A percentile compares a stretch with the other conserved stretches of the same genome.
Evolutionary conservation across 2,888 invertebrate genomes (phyloP).

Genomic region (Thereva unica): DNA sequence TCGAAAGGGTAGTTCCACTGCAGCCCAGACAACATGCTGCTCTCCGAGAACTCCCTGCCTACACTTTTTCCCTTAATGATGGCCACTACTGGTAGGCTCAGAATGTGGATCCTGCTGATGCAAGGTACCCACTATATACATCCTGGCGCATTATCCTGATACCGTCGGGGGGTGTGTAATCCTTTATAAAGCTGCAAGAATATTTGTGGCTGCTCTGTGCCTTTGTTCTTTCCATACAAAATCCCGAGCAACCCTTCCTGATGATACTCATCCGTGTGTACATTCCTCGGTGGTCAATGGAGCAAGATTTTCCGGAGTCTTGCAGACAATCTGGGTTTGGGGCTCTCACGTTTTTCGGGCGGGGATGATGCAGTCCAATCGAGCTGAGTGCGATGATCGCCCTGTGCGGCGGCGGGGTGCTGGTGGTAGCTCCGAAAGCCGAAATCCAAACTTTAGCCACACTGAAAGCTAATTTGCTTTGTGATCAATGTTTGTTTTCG

Average conservation of each 20-base stretch:
- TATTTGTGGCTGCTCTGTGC: slow-evolving; percentile 36
- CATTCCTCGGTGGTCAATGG: background rate
- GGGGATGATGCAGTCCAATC: background rate
- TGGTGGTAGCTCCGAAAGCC: background rate
- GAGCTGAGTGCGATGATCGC: background rate
- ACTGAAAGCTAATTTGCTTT: slow-evolving; percentile 31
- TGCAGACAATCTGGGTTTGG: too few species aligned
- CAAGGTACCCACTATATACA: background rate
- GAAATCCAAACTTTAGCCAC: slow-evolving; percentile 19
- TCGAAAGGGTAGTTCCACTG: background rate
- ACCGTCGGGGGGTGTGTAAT: slow-evolving; percentile 9
- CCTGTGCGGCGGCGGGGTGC: background rate
- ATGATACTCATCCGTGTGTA: too few species aligned
- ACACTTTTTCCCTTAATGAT: background rate
- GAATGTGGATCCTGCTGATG: slow-evolving; percentile 19
- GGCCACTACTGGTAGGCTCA: background rate
- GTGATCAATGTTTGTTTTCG: slow-evolving; percentile 31
- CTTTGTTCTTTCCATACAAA: slow-evolving; percentile 18
- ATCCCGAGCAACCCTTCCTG: background rate
- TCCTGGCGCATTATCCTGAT: slow-evolving; percentile 14
- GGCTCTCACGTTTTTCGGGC: background rate
- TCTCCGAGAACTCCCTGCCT: too few species aligned
- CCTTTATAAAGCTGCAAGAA: slow-evolving; percentile 36
- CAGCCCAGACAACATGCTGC: too few species aligned
- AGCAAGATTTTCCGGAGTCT: slow-evolving; percentile 14